Evolutionary conservation across 64 coral and sea anemone species (phyloP), one percentile per base, ranked within the genome.

Genomic region (Montipora cactus): DNA sequence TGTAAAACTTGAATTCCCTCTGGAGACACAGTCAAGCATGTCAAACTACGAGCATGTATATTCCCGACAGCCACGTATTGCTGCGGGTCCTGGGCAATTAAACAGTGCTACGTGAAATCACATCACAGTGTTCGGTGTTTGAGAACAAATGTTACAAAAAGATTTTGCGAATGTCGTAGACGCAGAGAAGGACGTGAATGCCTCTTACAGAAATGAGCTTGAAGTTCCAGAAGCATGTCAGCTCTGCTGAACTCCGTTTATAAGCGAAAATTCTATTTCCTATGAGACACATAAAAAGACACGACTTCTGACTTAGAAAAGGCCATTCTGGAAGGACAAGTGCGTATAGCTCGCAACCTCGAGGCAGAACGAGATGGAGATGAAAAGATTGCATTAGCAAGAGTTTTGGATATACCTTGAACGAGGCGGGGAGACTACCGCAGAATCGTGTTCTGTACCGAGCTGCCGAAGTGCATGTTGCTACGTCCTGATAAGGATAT

Each of bases 101-200:
- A 47, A 67, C 67, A 59, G 3, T 67, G 64, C 5, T 66, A 87
- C 48, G 84, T 44, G 44, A 59, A 87, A 16, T 72, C 28, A 49
- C 46, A 57, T 87, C 67, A 71, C 49, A 47, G 84, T 67, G 44
- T 73, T 73, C 44, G 44, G 37, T 37, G 37, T 37, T 37, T 37
- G 37, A 87, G 66, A 8, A 50, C 44, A 87, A 87, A 47, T 73
- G 84, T 15, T 87, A 73, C 66, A 52, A 61, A n/a, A 72, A 59
- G 48, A 87, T 87, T 28, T 59, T 87, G 55, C 67, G 64, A 14
- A 67, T 87, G 48, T 15, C 84, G 8, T 87, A 66, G 67, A 87
- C 55, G 5, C 5, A 49, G 84, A 87, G 72, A 87, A 58, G 72
- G 51, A 87, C 67, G 49, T 37, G 37, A 87, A 73, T 47, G 45